Base-by-base conservation (phyloP, 2,113 vertebrate genomes). In the Motacilla tschutschensis region DNA sequence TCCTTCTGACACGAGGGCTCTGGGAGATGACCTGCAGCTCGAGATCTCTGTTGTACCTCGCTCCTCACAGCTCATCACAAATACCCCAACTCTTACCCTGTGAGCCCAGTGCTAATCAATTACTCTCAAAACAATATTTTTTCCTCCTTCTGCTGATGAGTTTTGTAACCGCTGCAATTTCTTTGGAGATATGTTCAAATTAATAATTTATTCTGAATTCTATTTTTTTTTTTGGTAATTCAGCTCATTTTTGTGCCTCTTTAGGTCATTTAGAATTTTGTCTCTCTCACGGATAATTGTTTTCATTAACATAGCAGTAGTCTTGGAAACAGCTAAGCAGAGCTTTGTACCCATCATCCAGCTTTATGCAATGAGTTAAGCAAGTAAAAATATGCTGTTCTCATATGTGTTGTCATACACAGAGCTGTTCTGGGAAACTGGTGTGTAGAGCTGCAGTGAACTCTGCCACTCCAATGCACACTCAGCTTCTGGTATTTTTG, bases 271-370 rank as follows among this genome's bases (percentile, higher is more conserved):
- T 63, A 66, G 29, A 67, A 17, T 66, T 88, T 84, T 82, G 7
- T 29, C 17, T 66, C 59, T 82, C 83, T 85, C 31, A 8, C n/a
- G 18, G 62, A 12, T 82, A 72, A 64, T 69, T 85, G 28, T 87
- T 91, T 93, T 78, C 29, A 58, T 87, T 78, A 87, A 83, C 54
- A 78, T 24, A 85, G 14, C 50, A 50, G 79, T 87, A 92, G 91
- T 69, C 91, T 85, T 87, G 62, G 89, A 94, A 91, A 91, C 83
- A 81, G 53, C 58, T 71, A 53, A 78, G 53, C 36, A 83, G 77
- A 78, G 65, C 4, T 72, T 93, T 74, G 17, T 64, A 51, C 16
- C 44, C 46, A 38, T 60, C 51, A 41, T 48, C 54, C 46, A 57
- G 35, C 38, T 85, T 70, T 25, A 44, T 53, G 53, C 60, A 71